Base-by-base conservation (phyloP, 2,888 invertebrate species). In the Oeneis ivallda region DNA sequence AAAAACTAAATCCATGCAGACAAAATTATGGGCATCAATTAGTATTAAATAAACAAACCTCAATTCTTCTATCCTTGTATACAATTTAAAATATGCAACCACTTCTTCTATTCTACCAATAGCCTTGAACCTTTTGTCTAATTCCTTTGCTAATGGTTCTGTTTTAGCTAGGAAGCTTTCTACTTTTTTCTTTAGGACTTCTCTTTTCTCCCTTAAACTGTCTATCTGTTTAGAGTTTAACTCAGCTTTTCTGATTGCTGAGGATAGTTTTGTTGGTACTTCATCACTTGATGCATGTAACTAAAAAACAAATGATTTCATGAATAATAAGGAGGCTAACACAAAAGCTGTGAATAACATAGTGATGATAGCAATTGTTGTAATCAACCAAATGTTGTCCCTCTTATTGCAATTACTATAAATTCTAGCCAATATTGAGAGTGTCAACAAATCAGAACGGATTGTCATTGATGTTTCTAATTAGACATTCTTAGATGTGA, bases 1-100 rank as follows among this genome's bases (percentile, higher is more conserved):
- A n/a, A n/a, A n/a, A n/a, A n/a, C n/a, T n/a, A n/a, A n/a, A n/a
- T n/a, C n/a, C n/a, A n/a, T n/a, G n/a, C n/a, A n/a, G n/a, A n/a
- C n/a, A n/a, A n/a, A n/a, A n/a, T n/a, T n/a, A n/a, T n/a, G n/a
- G n/a, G n/a, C n/a, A n/a, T n/a, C n/a, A n/a, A n/a, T n/a, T n/a
- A n/a, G 5, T 26, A 26, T 56, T 8, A 67, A 57, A 10, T 49
- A 4, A 19, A 66, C 62, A 49, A 39, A 95, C 95, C 95, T 95
- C 62, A 96, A 86, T 71, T 94, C 94, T 78, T 96, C 95, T 73
- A 96, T 93, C 76, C 93, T 93, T 76, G 95, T 93, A 72, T 96
- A 92, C 52, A 95, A 93, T 76, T 93, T 94, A 64, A 96, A 84
- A 83, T 97, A 97, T 50, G 93, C 83, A 15, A 95, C 85, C 64